Base-by-base conservation (phyloP, 1,140 invertebrate species). In the Calliphora vicina region DNA sequence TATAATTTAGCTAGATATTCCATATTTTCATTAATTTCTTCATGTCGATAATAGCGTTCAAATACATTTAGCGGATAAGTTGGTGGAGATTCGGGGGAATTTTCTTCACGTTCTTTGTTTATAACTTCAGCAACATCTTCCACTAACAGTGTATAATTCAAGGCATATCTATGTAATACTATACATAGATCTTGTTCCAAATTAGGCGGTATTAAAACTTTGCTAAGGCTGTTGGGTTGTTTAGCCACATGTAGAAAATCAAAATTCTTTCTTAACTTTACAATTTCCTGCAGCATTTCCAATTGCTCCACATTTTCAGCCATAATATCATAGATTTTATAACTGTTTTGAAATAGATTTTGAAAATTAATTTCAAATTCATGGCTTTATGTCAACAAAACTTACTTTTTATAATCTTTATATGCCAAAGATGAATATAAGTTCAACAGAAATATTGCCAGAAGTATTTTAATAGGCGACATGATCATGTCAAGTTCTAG, bases 11-110 rank as follows among this genome's bases (percentile, higher is more conserved):
- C 91, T 82, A 93, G 84, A 10, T 91, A 87, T 2, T 91, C 89
- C n/a, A 95, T 93, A 94, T 95, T 95, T 90, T 96, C 95, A 83
- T 94, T 87, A 8, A 83, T 57, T 88, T 88, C 87, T 23, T 86
- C 86, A 42, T 89, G 86, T 0, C 80, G 85, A 78, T 89, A 90
- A 43, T 89, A 89, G 17, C 87, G 86, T 20, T 89, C 88, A 1
- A 74, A 74, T n/a, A 35, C 72, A 35, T 74, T 35, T 13, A 74
- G 20, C 2, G 72, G 72, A 74, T 74, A 74, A n/a, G 10, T 12
- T 13, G 12, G 26, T 5, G 72, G 72, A n/a, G 27, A 27, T 15
- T 74, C n/a, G 5, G 27, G 72, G 5, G 29, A 35, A 74, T 74
- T 35, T n/a, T 74, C 15, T 9, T n/a, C 6, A 17, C 72, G 26